Percentiles rank a stretch among this genome's conserved stretches.
phyloP scores from a whole-genome alignment of 2,888 invertebrate species.

The Myopa testacea region DNA sequence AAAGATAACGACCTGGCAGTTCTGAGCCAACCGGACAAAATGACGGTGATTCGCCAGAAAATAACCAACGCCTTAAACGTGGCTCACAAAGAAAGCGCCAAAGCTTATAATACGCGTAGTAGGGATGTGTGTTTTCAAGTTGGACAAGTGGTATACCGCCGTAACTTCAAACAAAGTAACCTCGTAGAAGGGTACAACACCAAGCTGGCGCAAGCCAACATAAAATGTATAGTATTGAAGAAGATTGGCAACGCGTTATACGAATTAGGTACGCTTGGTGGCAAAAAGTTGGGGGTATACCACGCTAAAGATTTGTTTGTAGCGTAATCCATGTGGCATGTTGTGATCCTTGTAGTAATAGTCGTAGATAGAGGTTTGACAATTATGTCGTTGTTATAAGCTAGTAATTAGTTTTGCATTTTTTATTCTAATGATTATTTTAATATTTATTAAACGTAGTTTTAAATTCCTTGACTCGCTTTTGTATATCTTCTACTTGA shows the following conservation, averaged over 20 bases:
- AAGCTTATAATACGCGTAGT: conserved; percentile 29
- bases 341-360: too few relatives aligned
- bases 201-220: conserved; percentile 19
- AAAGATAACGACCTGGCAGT: not conserved
- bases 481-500: too few relatives aligned
- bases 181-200: conserved; percentile 28
- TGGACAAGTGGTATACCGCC: conserved; percentile 13
- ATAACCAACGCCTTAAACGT: not conserved
- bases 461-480: too few relatives aligned
- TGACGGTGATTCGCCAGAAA: conserved; percentile 11
- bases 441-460: too few relatives aligned
- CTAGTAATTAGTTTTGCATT: too few relatives aligned
- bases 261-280: conserved; percentile 14
- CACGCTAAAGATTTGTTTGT: conserved; percentile 34
- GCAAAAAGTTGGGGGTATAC: conserved; percentile 28
- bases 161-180: conserved; percentile 28
- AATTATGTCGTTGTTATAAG: too few relatives aligned
- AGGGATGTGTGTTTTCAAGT: conserved; percentile 8
- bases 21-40: not conserved
- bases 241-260: conserved; percentile 22
- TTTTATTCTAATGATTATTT: too few relatives aligned
- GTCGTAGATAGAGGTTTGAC: too few relatives aligned
- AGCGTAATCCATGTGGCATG: not conserved
- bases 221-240: conserved; percentile 19
- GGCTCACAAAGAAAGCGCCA: conserved; percentile 27